phyloP scores from a whole-genome alignment of 1,140 invertebrate genomes.

The Polypedilum vanderplanki region DNA sequence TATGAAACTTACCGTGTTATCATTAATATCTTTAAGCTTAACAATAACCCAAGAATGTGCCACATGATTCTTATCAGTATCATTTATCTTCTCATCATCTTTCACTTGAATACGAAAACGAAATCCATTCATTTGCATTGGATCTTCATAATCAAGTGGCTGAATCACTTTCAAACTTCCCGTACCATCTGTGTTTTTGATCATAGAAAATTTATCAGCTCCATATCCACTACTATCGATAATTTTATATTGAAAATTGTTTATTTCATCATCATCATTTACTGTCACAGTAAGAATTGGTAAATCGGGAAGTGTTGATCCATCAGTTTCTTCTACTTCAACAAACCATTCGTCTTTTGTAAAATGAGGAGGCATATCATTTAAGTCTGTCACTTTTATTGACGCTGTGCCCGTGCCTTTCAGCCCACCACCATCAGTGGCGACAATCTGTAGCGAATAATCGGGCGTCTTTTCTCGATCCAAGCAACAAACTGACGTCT shows the following conservation, averaged over 20 bases:
- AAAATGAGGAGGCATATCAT: conserved; percentile 58
- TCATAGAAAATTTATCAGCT: conserved; percentile 59
- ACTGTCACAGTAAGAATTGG: conserved; percentile 58
- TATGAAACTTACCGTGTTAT: conserved; percentile 44
- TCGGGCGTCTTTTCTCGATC: conserved; percentile 60
- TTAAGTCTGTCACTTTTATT: conserved; percentile 54
- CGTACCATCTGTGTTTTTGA: conserved; percentile 56
- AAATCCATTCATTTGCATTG: conserved; percentile 51
- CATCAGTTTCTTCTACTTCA: conserved; percentile 59
- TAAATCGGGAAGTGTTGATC: conserved; percentile 51
- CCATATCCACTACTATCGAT: conserved; percentile 55
- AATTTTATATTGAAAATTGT: conserved; percentile 49
- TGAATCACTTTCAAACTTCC: conserved; percentile 60
- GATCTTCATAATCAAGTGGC: conserved; percentile 54
- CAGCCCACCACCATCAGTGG: conserved; percentile 53
- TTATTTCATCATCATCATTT: conserved; percentile 59
- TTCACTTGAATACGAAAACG: conserved; percentile 54
- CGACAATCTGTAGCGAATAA: conserved; percentile 60
- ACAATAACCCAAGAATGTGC: conserved; percentile 59
- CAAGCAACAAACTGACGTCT: conserved; percentile 56
- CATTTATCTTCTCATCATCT: conserved; percentile 49
- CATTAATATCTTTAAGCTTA: conserved; percentile 55
- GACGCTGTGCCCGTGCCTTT: conserved; percentile 53
- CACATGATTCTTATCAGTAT: conserved; percentile 54
- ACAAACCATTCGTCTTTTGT: conserved; percentile 60